Percentiles rank a stretch among this genome's conserved stretches.
Conservation (phyloP, 2,797 vertebrate species). For the Stomatorhinus walkeri region DNA sequence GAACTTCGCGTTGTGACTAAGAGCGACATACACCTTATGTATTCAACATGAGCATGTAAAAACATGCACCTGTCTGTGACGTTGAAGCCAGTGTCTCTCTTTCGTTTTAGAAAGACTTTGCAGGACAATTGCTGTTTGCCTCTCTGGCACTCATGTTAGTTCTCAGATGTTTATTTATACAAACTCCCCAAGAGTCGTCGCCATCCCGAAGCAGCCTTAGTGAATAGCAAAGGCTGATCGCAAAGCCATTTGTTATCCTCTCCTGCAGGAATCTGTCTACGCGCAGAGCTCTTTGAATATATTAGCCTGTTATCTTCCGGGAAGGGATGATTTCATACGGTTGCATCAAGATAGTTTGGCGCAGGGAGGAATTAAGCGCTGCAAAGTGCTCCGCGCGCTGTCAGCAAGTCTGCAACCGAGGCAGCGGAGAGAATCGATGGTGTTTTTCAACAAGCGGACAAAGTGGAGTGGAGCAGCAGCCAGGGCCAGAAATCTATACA, state of each 20-base stretch:
- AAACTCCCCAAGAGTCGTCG: not conserved
- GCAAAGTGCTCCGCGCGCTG: conserved; percentile 37
- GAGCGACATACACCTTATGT: not conserved
- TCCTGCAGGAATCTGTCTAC: conserved; percentile 15
- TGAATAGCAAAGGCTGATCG: not conserved
- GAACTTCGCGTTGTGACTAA: no score
- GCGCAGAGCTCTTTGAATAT: not conserved
- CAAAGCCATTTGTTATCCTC: not conserved
- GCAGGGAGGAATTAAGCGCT: conserved; percentile 34
- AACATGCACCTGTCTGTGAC: not conserved
- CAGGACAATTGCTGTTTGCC: not conserved
- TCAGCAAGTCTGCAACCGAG: conserved; percentile 26
- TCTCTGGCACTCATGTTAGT: not conserved
- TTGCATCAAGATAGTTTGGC: conserved; percentile 40
- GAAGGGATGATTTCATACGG: conserved; percentile 37
- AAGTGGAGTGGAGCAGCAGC: not conserved
- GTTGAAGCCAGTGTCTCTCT: not conserved
- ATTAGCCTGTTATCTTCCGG: conserved; percentile 27
- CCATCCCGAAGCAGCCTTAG: not conserved
- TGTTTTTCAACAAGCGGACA: not conserved
- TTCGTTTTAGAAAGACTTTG: not conserved
- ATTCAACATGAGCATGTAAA: not conserved
- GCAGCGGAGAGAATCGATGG: not conserved
- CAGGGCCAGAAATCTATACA: not conserved
- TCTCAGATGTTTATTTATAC: conserved; percentile 2